Evolutionary conservation across 2,113 vertebrate species (phyloP).

Genomic region (Pipra filicauda): DNA sequence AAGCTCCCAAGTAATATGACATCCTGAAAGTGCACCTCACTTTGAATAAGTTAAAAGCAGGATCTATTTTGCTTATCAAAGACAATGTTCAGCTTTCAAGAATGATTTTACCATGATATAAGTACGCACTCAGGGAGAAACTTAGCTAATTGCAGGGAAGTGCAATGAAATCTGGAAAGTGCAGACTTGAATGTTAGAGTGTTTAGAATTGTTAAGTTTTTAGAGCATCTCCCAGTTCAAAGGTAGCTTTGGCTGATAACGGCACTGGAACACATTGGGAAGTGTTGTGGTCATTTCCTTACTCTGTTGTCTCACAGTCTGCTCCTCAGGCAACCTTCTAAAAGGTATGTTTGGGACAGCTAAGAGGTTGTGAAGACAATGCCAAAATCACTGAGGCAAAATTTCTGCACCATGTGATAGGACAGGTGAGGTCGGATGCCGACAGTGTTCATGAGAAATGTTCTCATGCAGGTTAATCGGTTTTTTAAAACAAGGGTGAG

Average conservation of each 20-base stretch:
- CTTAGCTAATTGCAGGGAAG: not conserved
- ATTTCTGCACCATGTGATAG: not conserved
- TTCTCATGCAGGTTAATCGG: not conserved
- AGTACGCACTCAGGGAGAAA: not conserved
- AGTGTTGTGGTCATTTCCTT: not conserved
- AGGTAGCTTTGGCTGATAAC: not conserved
- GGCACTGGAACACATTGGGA: not conserved
- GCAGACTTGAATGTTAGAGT: not conserved
- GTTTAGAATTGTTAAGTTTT: not conserved
- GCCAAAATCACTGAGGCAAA: not conserved
- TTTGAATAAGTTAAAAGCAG: not conserved
- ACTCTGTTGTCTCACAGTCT: not conserved
- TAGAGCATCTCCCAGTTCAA: not conserved
- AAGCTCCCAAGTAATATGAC: not conserved
- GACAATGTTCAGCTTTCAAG: not conserved
- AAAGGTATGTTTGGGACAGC: not conserved
- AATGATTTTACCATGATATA: not conserved
- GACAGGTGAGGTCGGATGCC: not conserved
- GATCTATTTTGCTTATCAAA: not conserved
- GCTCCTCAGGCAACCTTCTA: not conserved
- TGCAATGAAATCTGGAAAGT: not conserved
- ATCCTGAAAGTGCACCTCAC: not conserved
- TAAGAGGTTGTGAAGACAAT: not conserved
- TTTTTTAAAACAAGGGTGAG: not conserved
- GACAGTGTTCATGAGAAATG: not conserved